Evolutionary conservation across 2,113 vertebrate genomes (phyloP), one percentile per base, ranked within the genome.

Genomic region (Corythornis vintsioides): DNA sequence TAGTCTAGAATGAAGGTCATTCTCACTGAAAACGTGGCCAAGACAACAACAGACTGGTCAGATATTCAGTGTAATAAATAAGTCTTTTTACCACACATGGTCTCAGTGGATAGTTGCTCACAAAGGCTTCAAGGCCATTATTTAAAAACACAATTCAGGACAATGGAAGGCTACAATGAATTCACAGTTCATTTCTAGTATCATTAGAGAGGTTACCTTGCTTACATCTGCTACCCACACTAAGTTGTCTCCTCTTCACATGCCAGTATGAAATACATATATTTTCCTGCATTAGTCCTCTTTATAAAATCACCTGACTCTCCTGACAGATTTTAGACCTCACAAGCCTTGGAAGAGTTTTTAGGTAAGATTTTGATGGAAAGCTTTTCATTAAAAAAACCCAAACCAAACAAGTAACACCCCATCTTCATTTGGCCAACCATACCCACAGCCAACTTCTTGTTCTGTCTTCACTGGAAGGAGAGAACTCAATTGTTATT

Each of bases 1-100:
- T 89, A 64, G 84, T 82, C 50, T 59, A 69, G 77, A 88, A 78
- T 29, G 73, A 89, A 95, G 59, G 80, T 86, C 79, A 53, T 72
- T 90, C 57, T 60, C 48, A 40, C 76, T 42, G 26, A 86, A 93
- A 88, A 80, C 7, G 1, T 2, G 8, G 57, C 29, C 57, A 60
- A 59, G 65, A 86, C 21, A 66, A 43, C 45, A 76, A 14, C 63
- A 84, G 59, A 17, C n/a, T 18, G 6, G 48, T 69, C 53, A 79
- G 65, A 61, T 50, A 78, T 12, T 81, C n/a, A 53, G 29, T 47
- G 43, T 40, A 28, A 78, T 20, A 83, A 78, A 31, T 45, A 88
- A 42, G 10, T 26, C 9, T 61, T 94, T 33, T 60, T n/a, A 81
- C 71, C 40, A 56, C 33, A 76, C 56, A 43, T 2, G 35, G n/a